Conservation (phyloP, 2,113 vertebrate species). For the Prochilodus magdalenae region DNA sequence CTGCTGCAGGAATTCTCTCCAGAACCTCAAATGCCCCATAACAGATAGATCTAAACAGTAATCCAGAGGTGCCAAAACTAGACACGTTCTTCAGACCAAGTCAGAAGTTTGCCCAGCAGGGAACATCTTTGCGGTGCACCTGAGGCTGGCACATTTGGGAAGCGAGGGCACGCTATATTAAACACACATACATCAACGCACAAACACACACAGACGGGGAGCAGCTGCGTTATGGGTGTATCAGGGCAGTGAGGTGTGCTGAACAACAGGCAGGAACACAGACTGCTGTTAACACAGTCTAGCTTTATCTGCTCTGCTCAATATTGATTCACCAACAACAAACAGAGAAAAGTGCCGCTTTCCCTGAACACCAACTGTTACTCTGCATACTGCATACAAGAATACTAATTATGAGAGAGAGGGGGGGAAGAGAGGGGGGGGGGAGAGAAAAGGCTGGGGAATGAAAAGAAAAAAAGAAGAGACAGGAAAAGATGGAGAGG, state of each 20-base stretch:
- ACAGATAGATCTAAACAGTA: no score
- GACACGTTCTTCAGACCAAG: not conserved
- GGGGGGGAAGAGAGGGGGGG: not conserved
- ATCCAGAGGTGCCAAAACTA: no score
- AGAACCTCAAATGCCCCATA: not conserved
- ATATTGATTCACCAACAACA: conserved; percentile 81
- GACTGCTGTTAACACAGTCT: conserved; percentile 19
- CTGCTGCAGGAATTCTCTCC: conserved; percentile 19
- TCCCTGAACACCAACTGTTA: conserved; percentile 78
- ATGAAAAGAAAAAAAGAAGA: not conserved
- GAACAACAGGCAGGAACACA: conserved; percentile 18
- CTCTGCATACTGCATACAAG: not conserved
- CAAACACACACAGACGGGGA: not conserved
- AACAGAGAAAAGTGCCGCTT: conserved; percentile 59
- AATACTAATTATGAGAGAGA: not conserved
- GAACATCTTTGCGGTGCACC: conserved; percentile 15
- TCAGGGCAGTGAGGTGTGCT: not conserved
- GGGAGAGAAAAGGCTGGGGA: not conserved
- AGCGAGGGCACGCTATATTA: conserved; percentile 27
- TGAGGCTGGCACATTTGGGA: conserved; percentile 1
- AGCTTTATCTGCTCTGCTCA: conserved; percentile 60
- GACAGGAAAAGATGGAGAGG: no score
- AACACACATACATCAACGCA: conserved; percentile 4
- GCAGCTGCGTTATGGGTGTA: conserved; percentile 26
- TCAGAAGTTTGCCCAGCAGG: conserved; percentile 12